Conservation (phyloP, 2,797 vertebrate genomes). For the Hapalemur alaotrensis region DNA sequence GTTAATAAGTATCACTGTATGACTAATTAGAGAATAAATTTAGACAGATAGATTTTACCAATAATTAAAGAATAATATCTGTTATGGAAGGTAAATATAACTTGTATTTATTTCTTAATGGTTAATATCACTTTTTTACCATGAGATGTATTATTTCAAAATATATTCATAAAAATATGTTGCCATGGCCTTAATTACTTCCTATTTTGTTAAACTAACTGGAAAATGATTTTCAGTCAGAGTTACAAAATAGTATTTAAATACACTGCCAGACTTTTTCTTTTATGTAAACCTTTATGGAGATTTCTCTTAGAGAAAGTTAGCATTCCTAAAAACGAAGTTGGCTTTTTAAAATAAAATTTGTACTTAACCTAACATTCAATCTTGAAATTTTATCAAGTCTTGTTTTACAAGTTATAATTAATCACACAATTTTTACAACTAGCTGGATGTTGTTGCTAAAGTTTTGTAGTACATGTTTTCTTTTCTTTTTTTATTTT, state of each 20-base stretch:
- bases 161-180: not conserved
- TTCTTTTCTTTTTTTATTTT: no score
- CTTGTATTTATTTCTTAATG: not conserved
- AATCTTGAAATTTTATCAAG: not conserved
- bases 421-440: not conserved
- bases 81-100: not conserved
- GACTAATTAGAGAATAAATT: not conserved
- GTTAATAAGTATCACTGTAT: not conserved
- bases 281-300: not conserved
- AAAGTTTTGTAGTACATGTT: not conserved
- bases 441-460: not conserved
- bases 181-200: not conserved
- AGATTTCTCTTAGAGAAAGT: not conserved
- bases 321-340: not conserved
- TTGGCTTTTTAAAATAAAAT: not conserved
- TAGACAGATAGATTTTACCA: not conserved
- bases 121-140: not conserved
- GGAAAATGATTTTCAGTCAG: constrained; percentile 18
- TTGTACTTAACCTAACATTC: not conserved
- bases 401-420: not conserved
- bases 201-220: not conserved
- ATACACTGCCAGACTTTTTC: not conserved
- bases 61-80: not conserved
- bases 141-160: constrained; percentile 1
- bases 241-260: not conserved